These are phyloP conservation scores for Lochmaea capreae DNA, from an alignment of 2,888 invertebrate genomes.

Conservation along the genomic window DNA sequence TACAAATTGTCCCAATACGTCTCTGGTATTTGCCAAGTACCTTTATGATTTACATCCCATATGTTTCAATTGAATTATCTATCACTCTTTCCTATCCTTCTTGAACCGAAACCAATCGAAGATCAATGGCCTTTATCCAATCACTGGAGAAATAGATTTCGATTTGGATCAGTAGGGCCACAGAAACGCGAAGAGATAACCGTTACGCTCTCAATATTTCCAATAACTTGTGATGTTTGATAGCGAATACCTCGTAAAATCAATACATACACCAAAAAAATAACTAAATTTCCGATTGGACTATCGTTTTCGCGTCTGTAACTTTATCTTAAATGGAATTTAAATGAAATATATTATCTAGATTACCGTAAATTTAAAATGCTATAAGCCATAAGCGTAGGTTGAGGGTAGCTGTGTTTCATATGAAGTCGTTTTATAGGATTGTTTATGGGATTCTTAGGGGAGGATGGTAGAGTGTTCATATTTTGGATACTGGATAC, in stretches of 20 bases:
- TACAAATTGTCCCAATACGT: too few relatives aligned
- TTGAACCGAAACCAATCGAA: conserved; percentile 21
- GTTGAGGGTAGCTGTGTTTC: too few relatives aligned
- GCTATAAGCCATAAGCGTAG: too few relatives aligned
- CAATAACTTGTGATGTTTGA: conserved; percentile 44
- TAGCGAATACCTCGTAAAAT: conserved; percentile 12
- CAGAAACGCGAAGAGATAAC: conserved; percentile 52
- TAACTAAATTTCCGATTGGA: not conserved
- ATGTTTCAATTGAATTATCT: too few relatives aligned
- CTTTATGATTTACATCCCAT: too few relatives aligned
- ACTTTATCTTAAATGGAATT: not conserved
- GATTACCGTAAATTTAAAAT: not conserved
- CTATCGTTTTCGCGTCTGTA: not conserved
- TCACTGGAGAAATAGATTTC: conserved; percentile 53
- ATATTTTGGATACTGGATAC: too few relatives aligned
- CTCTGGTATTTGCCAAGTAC: too few relatives aligned
- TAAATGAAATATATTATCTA: not conserved
- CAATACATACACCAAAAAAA: conserved; percentile 15
- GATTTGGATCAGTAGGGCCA: conserved; percentile 51
- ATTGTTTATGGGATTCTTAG: too few relatives aligned
- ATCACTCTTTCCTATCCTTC: not conserved
- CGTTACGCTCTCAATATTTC: conserved; percentile 53
- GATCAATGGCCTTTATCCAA: conserved; percentile 50
- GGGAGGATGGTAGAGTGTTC: too few relatives aligned
- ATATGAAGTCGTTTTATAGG: too few relatives aligned